These are phyloP conservation scores for Selene dorsalis DNA, from an alignment of 2,797 vertebrate genomes.

Conservation along the genomic window DNA sequence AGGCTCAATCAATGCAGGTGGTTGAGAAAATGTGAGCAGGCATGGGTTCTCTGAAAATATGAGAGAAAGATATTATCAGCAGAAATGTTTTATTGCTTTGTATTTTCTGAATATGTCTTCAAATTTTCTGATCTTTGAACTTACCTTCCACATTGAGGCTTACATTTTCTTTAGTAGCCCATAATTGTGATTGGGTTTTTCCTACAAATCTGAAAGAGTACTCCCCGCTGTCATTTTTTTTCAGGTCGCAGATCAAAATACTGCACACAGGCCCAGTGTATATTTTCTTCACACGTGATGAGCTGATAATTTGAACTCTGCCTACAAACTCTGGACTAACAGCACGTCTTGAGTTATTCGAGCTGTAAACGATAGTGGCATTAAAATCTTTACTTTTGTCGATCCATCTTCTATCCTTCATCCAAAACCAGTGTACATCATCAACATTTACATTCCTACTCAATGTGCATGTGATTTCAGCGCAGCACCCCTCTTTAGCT, in stretches of 20 bases:
- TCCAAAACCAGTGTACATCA: conserved; percentile 58
- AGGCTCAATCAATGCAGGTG: neutral
- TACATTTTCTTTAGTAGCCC: rapidly evolving
- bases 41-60: conserved; percentile 76
- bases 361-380: conserved; percentile 65
- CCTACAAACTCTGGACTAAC: conserved; percentile 28
- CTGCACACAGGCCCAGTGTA: conserved; percentile 13
- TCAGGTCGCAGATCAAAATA: conserved; percentile 72
- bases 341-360: rapidly evolving
- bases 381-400: rapidly evolving
- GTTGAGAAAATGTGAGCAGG: conserved; percentile 55
- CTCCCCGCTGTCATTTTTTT: conserved; percentile 61
- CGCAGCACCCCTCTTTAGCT: conserved; percentile 70
- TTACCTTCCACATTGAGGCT: conserved; percentile 63
- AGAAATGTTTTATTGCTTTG: neutral
- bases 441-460: rapidly evolving
- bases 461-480: conserved; percentile 57
- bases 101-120: neutral
- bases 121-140: too few species aligned
- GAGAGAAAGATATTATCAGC: neutral
- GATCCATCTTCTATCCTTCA: conserved; percentile 53
- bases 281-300: rapidly evolving
- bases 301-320: conserved; percentile 47
- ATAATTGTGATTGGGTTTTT: rapidly evolving
- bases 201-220: conserved; percentile 63